A percentile compares a stretch with the other conserved stretches of the same genome.
Conservation (phyloP, 2,797 vertebrate species). For the Pipistrellus pygmaeus region DNA sequence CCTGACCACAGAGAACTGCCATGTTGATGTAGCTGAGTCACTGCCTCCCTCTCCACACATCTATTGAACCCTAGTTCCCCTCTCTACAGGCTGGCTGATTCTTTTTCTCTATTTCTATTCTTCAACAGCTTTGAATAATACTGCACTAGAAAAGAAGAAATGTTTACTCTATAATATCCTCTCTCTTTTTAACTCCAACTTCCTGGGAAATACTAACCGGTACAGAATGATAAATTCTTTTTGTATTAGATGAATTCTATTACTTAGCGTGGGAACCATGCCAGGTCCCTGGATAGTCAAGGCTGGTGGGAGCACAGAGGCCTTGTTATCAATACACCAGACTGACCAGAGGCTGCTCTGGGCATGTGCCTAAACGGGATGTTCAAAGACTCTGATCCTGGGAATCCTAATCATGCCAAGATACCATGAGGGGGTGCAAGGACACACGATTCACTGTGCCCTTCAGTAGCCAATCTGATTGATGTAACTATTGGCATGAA, state of each 20-base stretch:
- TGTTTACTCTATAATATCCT: not conserved
- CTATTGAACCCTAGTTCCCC: rapidly evolving
- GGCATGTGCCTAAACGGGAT: no score
- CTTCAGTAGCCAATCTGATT: no score
- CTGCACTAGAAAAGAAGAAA: not conserved
- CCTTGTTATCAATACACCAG: no score
- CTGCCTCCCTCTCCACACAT: rapidly evolving
- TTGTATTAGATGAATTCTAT: not conserved
- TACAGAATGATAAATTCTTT: conserved; percentile 16
- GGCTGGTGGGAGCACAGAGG: no score
- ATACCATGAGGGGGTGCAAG: no score
- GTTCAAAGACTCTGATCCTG: no score
- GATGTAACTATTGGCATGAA: no score
- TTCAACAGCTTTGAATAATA: conserved; percentile 1
- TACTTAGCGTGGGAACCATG: no score
- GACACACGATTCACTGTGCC: no score
- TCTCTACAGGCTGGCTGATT: not conserved
- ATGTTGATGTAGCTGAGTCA: not conserved
- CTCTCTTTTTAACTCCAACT: not conserved
- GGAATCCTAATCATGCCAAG: no score
- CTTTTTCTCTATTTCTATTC: not conserved
- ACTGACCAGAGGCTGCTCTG: no score
- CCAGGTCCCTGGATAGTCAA: no score
- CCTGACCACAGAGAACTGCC: not conserved
- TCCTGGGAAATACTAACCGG: not conserved